Evolutionary conservation across 2,888 invertebrate species (phyloP).

Genomic region (Hoplodrina blanda): DNA sequence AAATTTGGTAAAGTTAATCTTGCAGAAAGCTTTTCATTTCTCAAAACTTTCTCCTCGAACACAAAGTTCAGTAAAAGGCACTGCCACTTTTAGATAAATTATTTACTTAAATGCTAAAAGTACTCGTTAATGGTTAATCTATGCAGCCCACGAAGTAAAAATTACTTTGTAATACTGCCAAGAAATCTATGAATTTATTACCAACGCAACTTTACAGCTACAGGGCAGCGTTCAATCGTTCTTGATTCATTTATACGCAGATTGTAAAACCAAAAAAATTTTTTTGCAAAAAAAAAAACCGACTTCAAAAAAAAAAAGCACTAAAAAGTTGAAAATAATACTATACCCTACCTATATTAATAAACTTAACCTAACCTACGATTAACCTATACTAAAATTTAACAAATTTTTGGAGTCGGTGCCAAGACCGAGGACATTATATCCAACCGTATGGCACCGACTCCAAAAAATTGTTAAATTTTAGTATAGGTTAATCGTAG

Average conservation of each 20-base stretch:
- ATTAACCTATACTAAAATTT: too few species aligned
- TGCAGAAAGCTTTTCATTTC: conserved; percentile 29
- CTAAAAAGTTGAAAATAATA: too few species aligned
- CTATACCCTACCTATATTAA: too few species aligned
- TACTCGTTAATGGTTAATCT: conserved; percentile 16
- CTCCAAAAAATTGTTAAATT: too few species aligned
- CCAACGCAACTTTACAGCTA: not conserved
- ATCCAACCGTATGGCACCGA: too few species aligned
- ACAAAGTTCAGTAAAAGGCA: conserved; percentile 4
- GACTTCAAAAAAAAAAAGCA: too few species aligned
- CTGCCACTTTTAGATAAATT: conserved; percentile 18
- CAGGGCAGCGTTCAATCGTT: not conserved
- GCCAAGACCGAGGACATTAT: too few species aligned
- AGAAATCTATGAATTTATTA: conserved; percentile 18
- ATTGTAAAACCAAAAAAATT: conserved; percentile 9
- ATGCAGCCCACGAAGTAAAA: not conserved
- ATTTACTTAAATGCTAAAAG: conserved; percentile 9
- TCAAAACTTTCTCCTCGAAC: conserved; percentile 14
- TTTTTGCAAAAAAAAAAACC: too few species aligned
- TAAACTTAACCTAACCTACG: too few species aligned
- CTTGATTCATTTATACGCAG: not conserved
- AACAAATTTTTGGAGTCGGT: too few species aligned
- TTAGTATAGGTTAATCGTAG: too few species aligned
- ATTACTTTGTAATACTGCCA: not conserved
- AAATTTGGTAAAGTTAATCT: conserved; percentile 20